Evolutionary conservation across 1,140 invertebrate species (phyloP).

Genomic region (Lordiphosa collinella): DNA sequence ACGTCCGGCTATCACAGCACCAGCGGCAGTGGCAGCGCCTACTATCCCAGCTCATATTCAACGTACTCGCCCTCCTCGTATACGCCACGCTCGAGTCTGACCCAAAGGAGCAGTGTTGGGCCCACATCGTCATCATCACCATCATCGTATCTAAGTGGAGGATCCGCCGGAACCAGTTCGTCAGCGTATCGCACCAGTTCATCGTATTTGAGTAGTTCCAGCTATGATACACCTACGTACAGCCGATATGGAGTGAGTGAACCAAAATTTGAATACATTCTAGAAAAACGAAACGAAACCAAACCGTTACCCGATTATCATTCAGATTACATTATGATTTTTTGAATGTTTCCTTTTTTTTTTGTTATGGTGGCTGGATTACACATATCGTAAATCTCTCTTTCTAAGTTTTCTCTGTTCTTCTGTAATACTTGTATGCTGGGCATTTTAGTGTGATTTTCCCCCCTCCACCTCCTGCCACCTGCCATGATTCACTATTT

Average conservation of each 20-base stretch:
- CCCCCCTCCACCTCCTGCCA: not conserved
- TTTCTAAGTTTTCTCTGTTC: slow-evolving; percentile 2
- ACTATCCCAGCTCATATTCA: slow-evolving; percentile 58
- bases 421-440: slow-evolving; percentile 1
- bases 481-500: too few species aligned
- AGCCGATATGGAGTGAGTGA: slow-evolving; percentile 77
- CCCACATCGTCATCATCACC: slow-evolving; percentile 38
- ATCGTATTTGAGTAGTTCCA: slow-evolving; percentile 54
- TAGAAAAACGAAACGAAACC: not conserved
- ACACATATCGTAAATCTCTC: slow-evolving; percentile 1
- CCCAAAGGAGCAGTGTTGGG: slow-evolving; percentile 51
- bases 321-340: slow-evolving; percentile 5
- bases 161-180: slow-evolving; percentile 23
- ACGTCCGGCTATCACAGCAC: slow-evolving; percentile 33
- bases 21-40: slow-evolving; percentile 42
- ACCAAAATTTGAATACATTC: slow-evolving; percentile 3
- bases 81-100: slow-evolving; percentile 41
- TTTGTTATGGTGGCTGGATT: slow-evolving; percentile 8
- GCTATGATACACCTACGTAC: slow-evolving; percentile 72
- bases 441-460: not conserved
- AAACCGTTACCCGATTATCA: slow-evolving; percentile 11
- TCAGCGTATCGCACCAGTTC: slow-evolving; percentile 62
- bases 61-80: slow-evolving; percentile 36
- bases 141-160: slow-evolving; percentile 56
- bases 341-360: not conserved